A percentile compares a stretch with the other conserved stretches of the same genome.
Evolutionary conservation across 2,888 invertebrate genomes (phyloP).

Genomic region (Limenitis arthemis): DNA sequence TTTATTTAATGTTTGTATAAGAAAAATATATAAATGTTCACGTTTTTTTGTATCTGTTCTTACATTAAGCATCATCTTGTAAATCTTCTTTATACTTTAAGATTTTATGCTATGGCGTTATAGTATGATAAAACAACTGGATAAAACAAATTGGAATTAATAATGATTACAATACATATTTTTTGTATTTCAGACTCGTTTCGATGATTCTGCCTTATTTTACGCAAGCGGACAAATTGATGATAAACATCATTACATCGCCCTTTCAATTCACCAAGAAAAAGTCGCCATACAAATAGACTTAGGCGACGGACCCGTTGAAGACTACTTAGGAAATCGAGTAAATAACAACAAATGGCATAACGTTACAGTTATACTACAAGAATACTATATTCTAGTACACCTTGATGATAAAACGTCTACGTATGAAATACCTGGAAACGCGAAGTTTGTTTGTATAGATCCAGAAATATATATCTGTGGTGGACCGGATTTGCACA

Average conservation of each 20-base stretch:
- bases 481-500: slow-evolving; percentile 87
- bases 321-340: slow-evolving; percentile 76
- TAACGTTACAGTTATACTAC: slow-evolving; percentile 89
- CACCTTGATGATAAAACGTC: slow-evolving; percentile 82
- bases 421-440: slow-evolving; percentile 79
- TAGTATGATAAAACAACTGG: no score
- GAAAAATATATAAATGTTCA: no score
- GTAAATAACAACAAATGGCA: slow-evolving; percentile 89
- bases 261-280: slow-evolving; percentile 87
- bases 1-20: no score
- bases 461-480: slow-evolving; percentile 96
- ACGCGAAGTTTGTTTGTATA: slow-evolving; percentile 80
- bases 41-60: no score
- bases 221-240: slow-evolving; percentile 94
- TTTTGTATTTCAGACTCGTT: slow-evolving; percentile 78
- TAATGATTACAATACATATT: neutral
- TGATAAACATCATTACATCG: slow-evolving; percentile 91
- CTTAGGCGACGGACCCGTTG: slow-evolving; percentile 85
- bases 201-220: slow-evolving; percentile 92
- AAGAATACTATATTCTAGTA: slow-evolving; percentile 79
- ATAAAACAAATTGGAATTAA: no score
- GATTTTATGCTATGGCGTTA: no score
- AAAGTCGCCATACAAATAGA: slow-evolving; percentile 90
- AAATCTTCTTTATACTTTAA: no score
- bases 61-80: no score